Conservation (phyloP, 1,140 invertebrate genomes). For the Melanaphis sacchari region DNA sequence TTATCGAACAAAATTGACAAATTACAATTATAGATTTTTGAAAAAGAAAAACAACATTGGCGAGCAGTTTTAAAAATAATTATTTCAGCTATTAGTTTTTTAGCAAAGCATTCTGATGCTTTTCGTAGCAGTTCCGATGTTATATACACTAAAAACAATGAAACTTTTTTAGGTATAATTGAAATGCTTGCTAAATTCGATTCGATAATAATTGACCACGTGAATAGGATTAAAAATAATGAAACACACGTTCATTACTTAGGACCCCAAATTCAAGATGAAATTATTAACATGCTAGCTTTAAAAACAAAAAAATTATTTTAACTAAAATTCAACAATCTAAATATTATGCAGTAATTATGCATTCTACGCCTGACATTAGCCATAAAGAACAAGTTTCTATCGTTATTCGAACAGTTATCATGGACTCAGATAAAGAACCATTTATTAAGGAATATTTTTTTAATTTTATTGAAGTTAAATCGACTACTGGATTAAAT, state of each 20-base stretch:
- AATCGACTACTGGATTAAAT: not conserved
- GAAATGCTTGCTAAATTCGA: slow-evolving; percentile 44
- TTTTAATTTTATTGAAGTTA: not conserved
- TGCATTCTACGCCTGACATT: slow-evolving; percentile 12
- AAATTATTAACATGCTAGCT: slow-evolving; percentile 30
- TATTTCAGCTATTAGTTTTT: not conserved
- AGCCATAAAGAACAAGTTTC: not conserved
- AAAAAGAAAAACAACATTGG: not conserved
- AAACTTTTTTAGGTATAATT: slow-evolving; percentile 21
- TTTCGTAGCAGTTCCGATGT: slow-evolving; percentile 12
- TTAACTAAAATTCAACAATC: not conserved
- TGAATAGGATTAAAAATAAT: not conserved
- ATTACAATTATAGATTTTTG: not conserved
- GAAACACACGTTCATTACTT: no score
- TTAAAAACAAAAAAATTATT: slow-evolving; percentile 28
- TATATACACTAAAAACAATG: slow-evolving; percentile 14
- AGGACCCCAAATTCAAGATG: not conserved
- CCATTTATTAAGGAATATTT: not conserved
- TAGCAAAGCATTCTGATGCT: slow-evolving; percentile 2
- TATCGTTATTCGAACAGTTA: not conserved
- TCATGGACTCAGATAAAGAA: not conserved
- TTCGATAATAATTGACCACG: slow-evolving; percentile 12
- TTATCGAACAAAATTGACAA: not conserved
- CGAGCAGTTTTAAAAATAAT: not conserved
- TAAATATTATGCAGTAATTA: slow-evolving; percentile 58